Percentiles rank a stretch among this genome's conserved stretches.
Evolutionary conservation across 2,888 invertebrate genomes (phyloP).

Genomic region (Drosophila borborema): DNA sequence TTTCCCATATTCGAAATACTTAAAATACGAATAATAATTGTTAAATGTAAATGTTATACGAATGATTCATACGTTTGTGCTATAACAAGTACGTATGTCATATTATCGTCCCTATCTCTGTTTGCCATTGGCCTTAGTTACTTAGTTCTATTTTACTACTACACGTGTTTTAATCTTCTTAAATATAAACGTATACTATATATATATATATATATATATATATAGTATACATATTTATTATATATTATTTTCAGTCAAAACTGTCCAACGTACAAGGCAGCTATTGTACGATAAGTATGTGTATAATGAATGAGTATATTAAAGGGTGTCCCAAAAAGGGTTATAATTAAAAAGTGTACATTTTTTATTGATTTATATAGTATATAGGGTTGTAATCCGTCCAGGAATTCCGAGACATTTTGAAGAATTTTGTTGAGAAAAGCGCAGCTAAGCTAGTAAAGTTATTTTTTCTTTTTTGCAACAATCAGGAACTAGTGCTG

Average conservation of each 20-base stretch:
- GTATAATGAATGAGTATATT: not conserved
- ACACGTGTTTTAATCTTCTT: conserved; percentile 28
- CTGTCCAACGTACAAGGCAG: conserved; percentile 46
- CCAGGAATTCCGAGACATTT: too few relatives aligned
- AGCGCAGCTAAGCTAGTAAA: too few relatives aligned
- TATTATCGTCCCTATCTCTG: conserved; percentile 7
- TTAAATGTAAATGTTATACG: conserved; percentile 42
- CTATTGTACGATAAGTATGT: conserved; percentile 40
- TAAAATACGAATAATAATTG: conserved; percentile 52
- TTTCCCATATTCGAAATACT: conserved; percentile 79
- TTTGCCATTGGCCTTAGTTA: conserved; percentile 31
- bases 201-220: too few relatives aligned
- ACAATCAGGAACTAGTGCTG: too few relatives aligned
- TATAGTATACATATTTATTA: too few relatives aligned
- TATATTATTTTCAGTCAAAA: conserved; percentile 67
- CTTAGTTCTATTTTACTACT: conserved; percentile 56
- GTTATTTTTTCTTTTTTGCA: too few relatives aligned
- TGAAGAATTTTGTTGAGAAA: too few relatives aligned
- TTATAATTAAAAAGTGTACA: too few relatives aligned
- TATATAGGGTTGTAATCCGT: too few relatives aligned
- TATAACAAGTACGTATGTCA: conserved; percentile 18
- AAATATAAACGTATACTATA: conserved; percentile 45
- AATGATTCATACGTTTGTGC: conserved; percentile 37
- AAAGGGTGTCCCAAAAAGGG: too few relatives aligned
- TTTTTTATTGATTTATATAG: too few relatives aligned